Percentiles rank a stretch among this genome's conserved stretches.
phyloP scores from a whole-genome alignment of 2,888 invertebrate genomes.

The Teleogryllus oceanicus region DNA sequence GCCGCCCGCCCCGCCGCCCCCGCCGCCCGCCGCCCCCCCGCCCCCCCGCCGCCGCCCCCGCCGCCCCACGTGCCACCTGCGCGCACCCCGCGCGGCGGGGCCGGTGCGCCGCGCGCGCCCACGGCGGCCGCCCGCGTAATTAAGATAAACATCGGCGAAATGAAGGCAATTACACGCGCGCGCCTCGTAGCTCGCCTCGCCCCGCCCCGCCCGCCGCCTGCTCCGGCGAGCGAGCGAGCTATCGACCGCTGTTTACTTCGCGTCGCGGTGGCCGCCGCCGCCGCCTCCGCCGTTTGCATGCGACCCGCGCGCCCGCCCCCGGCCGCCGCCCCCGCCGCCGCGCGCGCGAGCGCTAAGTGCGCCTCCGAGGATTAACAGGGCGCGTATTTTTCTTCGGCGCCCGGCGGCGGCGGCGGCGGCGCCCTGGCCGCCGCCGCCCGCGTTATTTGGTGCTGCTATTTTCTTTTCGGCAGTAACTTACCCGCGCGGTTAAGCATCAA shows the following conservation, averaged over 20 bases:
- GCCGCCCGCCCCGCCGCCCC: too few species aligned
- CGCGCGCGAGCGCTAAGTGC: constrained; percentile 26
- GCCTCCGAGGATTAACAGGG: constrained; percentile 45
- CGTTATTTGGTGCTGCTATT: constrained; percentile 37
- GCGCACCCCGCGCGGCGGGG: neutral
- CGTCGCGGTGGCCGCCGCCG: neutral
- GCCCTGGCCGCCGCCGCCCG: constrained; percentile 6
- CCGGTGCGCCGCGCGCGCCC: neutral
- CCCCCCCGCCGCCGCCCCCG: constrained; percentile 23
- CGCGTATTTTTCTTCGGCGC: constrained; percentile 56
- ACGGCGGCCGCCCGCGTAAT: constrained; percentile 32
- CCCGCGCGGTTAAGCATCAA: constrained; percentile 35
- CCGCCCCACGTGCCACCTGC: too few species aligned
- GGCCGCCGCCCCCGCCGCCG: neutral
- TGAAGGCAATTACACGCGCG: constrained; percentile 36
- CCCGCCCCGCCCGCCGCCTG: neutral
- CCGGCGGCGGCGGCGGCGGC: constrained; percentile 34
- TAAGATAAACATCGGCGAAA: constrained; percentile 39
- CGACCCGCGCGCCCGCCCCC: neutral
- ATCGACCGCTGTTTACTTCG: neutral
- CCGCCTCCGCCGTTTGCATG: neutral
- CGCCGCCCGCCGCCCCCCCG: constrained; percentile 43
- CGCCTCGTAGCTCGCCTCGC: neutral
- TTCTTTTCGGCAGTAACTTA: constrained; percentile 37
- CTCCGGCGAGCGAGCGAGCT: neutral